Percentiles rank a stretch among this genome's conserved stretches.
These are phyloP conservation scores for Micoletzkya japonica DNA, from an alignment of 2,888 invertebrate genomes.

Conservation along the genomic window DNA sequence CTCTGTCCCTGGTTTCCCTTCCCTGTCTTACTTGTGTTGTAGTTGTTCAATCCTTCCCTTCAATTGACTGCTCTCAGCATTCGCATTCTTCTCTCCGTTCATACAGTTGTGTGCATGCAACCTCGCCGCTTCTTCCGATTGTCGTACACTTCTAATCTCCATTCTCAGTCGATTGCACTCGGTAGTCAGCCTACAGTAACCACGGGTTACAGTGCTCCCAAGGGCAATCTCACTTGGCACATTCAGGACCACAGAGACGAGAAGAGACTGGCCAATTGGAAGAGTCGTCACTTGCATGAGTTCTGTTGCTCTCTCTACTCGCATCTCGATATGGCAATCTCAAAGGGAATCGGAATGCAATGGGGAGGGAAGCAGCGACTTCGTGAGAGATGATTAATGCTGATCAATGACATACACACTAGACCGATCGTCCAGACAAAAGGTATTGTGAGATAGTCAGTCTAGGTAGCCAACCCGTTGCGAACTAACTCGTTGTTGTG, in stretches of 20 bases:
- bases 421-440: too few relatives aligned
- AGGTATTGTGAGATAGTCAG: not conserved
- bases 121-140: conserved; percentile 76
- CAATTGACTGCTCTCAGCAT: conserved; percentile 77
- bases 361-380: too few relatives aligned
- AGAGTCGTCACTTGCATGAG: not conserved
- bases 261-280: too few relatives aligned
- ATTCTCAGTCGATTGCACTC: not conserved
- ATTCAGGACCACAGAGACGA: not conserved
- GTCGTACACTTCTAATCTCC: conserved; percentile 68
- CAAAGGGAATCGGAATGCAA: not conserved
- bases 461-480: not conserved
- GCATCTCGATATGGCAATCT: not conserved
- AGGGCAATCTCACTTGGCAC: not conserved
- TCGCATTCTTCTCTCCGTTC: conserved; percentile 74
- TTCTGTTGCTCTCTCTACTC: not conserved
- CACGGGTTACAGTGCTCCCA: not conserved
- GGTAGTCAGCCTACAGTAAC: not conserved
- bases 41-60: conserved; percentile 85
- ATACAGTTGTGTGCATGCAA: conserved; percentile 72
- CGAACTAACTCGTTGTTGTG: not conserved
- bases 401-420: too few relatives aligned
- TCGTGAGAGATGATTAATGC: too few relatives aligned
- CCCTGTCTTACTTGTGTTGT: conserved; percentile 76
- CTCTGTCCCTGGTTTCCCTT: too few relatives aligned